Conservation (phyloP, 2,113 vertebrate genomes). For the Scalopus aquaticus region DNA sequence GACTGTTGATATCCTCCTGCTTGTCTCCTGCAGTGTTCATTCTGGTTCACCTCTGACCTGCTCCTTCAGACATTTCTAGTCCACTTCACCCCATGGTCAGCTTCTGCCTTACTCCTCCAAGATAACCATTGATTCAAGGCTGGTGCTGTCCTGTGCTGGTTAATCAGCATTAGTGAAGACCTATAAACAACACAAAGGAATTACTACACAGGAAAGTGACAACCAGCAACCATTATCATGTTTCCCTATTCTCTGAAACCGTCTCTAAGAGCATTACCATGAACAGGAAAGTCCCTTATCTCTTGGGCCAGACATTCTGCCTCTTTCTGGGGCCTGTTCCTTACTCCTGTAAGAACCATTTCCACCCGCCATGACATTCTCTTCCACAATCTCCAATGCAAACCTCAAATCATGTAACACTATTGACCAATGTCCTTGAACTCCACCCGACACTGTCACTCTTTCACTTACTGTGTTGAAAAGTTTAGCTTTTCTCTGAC, state of each 20-base stretch:
- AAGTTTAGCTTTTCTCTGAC: not conserved
- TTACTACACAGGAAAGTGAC: not conserved
- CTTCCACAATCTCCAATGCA: not conserved
- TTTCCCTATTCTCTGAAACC: not conserved
- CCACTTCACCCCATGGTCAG: not conserved
- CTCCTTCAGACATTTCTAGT: not conserved
- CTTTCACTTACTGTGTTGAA: constrained; percentile 15
- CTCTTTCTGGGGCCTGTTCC: not conserved
- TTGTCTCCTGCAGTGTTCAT: not conserved
- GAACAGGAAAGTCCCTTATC: not conserved
- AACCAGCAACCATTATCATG: not conserved
- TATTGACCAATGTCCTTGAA: not conserved
- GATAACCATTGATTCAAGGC: not conserved
- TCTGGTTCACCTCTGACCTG: not conserved
- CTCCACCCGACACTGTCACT: not conserved
- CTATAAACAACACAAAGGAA: not conserved
- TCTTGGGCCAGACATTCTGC: constrained; percentile 9
- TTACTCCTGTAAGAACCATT: constrained; percentile 8
- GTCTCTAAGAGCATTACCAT: not conserved
- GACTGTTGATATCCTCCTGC: not conserved
- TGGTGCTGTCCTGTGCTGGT: not conserved
- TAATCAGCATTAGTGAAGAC: not conserved
- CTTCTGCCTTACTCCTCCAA: not conserved
- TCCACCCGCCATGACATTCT: not conserved
- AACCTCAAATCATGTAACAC: not conserved